These are phyloP conservation scores for Gasterosteus aculeatus DNA, from an alignment of 2,113 vertebrate species.

Conservation along the genomic window DNA sequence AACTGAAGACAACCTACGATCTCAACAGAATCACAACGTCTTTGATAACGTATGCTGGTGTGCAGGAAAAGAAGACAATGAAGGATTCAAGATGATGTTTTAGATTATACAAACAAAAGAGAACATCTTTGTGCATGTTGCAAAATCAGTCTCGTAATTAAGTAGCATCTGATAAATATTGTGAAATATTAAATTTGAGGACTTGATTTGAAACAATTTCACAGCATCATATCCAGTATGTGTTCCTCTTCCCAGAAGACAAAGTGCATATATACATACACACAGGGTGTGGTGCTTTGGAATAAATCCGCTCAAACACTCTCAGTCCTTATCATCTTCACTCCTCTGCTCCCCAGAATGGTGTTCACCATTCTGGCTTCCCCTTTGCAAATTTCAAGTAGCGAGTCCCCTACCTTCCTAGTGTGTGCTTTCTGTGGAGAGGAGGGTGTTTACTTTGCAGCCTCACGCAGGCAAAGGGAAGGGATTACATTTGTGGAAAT, in stretches of 20 bases:
- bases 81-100: background rate
- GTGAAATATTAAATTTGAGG: background rate
- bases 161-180: background rate
- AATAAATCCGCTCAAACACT: constrained; percentile 57
- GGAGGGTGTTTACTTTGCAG: constrained; percentile 70
- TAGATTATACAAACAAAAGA: background rate
- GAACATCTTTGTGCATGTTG: background rate
- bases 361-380: constrained; percentile 30
- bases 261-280: constrained; percentile 9
- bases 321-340: constrained; percentile 50
- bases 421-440: constrained; percentile 48
- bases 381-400: constrained; percentile 67
- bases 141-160: background rate
- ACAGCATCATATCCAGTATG: background rate
- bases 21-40: background rate
- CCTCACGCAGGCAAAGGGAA: constrained; percentile 63
- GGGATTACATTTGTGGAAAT: constrained; percentile 82
- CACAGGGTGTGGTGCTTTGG: constrained; percentile 31
- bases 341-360: constrained; percentile 26
- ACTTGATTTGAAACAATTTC: background rate
- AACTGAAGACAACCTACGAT: no score
- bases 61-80: background rate
- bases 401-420: constrained; percentile 30
- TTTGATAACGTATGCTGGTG: background rate
- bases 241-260: constrained; percentile 1